phyloP scores from a whole-genome alignment of 1,140 invertebrate genomes.

The Mactra quadrangularis region DNA sequence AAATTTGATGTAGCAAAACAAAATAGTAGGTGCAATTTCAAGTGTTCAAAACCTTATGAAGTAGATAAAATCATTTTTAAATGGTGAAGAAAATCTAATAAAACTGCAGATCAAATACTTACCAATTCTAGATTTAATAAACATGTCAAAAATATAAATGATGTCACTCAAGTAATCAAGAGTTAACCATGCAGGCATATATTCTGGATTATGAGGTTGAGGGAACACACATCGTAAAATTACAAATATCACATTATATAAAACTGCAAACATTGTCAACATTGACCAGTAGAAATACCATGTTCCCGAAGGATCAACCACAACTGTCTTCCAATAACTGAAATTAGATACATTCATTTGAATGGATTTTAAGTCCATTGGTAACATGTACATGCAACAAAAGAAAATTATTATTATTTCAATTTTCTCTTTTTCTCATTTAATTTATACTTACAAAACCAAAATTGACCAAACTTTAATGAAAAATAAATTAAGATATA shows the following conservation, averaged over 20 bases:
- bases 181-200: conserved; percentile 88
- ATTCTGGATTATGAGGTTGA: conserved; percentile 87
- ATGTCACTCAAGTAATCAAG: conserved; percentile 94
- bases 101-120: too few species aligned
- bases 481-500: too few species aligned
- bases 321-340: conserved; percentile 75
- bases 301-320: conserved; percentile 87
- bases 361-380: too few species aligned
- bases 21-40: too few species aligned
- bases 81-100: too few species aligned
- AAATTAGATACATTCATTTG: conserved; percentile 28
- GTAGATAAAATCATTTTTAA: too few species aligned
- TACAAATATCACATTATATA: conserved; percentile 96
- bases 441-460: not conserved
- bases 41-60: too few species aligned
- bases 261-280: conserved; percentile 86
- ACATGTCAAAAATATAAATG: conserved; percentile 93
- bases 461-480: too few species aligned
- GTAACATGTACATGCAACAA: too few species aligned
- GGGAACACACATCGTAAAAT: conserved; percentile 95
- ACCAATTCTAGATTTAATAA: conserved; percentile 95
- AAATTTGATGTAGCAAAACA: too few species aligned
- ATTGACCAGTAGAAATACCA: conserved; percentile 85
- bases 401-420: too few species aligned
- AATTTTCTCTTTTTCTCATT: not conserved